Conservation (phyloP, 2,797 vertebrate genomes). For the Phalloptychus januarius region DNA sequence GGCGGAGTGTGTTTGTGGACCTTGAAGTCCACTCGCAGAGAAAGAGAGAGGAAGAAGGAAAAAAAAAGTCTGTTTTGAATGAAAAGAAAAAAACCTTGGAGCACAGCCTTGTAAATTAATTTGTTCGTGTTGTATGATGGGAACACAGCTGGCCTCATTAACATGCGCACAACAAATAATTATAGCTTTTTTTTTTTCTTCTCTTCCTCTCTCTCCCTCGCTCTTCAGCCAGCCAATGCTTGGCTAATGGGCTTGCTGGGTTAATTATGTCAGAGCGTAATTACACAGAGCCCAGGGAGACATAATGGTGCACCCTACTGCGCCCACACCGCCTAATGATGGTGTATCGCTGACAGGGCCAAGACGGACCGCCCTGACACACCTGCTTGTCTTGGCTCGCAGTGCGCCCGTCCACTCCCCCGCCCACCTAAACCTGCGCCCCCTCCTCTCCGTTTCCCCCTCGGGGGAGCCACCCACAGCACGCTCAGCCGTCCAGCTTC, state of each 20-base stretch:
- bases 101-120: conserved; percentile 99
- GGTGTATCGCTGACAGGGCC: conserved; percentile 90
- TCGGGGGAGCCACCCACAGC: conserved; percentile 24
- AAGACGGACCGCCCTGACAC: conserved; percentile 84
- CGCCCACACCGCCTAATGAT: conserved; percentile 94
- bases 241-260: conserved; percentile 99
- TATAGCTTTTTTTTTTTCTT: conserved; percentile 89
- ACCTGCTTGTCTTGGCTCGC: conserved; percentile 90
- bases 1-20: conserved; percentile 72
- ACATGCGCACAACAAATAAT: conserved; percentile 99
- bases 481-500: conserved; percentile 28
- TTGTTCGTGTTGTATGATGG: conserved; percentile 99
- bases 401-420: conserved; percentile 46
- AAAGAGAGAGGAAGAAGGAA: conserved; percentile 44
- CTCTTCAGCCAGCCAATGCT: conserved; percentile 88
- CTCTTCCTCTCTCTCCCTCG: conserved; percentile 1
- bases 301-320: conserved; percentile 92
- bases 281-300: conserved; percentile 99
- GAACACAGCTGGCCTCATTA: conserved; percentile 99
- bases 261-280: conserved; percentile 99
- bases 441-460: neutral
- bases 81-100: conserved; percentile 82
- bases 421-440: conserved; percentile 38
- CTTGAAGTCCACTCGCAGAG: conserved; percentile 76
- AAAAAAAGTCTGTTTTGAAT: conserved; percentile 78